Base-by-base conservation (phyloP, 2,113 vertebrate species). In the Malurus melanocephalus region DNA sequence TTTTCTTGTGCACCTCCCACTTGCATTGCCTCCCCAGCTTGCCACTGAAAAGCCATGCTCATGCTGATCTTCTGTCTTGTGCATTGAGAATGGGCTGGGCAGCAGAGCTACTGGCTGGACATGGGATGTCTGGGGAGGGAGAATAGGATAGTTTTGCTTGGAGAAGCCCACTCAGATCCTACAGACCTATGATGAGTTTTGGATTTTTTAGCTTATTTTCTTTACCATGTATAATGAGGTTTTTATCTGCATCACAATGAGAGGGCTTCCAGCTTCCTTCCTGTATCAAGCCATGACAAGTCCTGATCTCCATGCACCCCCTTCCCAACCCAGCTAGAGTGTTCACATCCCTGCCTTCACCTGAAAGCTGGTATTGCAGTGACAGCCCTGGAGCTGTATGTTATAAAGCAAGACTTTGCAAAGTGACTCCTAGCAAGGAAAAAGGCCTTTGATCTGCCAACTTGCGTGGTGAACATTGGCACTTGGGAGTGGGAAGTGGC, bases 11-110 rank as follows among this genome's bases (percentile, higher is more conserved):
- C 1, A 5, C 30, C 20, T 28, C 3, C 16, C 0, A 0, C 16
- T 48, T 49, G 26, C 1, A 0, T 24, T 85, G 76, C 30, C 32
- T 48, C 24, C 10, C 5, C 7, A 32, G 26, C 9, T 75, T 51
- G 24, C 7, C 52, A 21, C 30, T 2, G 2, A 23, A 22, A 35
- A 24, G 27, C 10, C 3, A 1, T 12, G 13, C 42, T 43, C 0
- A 0, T 48, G 38, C 52, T 7, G 6, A 1, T 16, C 11, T 52
- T 26, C 46, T 53, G 38, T 38, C 6, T 19, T 43, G 30, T 75
- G 35, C 38, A 56, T 30, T 35, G 45, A 53, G 49, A 35, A 10
- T 9, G 4, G 59, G 10, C 24, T n/a, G 35, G 32, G 65, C 35
- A 49, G 42, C 55, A 59, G 43, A 33, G 19, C 60, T 38, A 18